A percentile compares a stretch with the other conserved stretches of the same genome.
These are phyloP conservation scores for Anagrus nilaparvatae DNA, from an alignment of 1,140 invertebrate genomes.

Conservation along the genomic window DNA sequence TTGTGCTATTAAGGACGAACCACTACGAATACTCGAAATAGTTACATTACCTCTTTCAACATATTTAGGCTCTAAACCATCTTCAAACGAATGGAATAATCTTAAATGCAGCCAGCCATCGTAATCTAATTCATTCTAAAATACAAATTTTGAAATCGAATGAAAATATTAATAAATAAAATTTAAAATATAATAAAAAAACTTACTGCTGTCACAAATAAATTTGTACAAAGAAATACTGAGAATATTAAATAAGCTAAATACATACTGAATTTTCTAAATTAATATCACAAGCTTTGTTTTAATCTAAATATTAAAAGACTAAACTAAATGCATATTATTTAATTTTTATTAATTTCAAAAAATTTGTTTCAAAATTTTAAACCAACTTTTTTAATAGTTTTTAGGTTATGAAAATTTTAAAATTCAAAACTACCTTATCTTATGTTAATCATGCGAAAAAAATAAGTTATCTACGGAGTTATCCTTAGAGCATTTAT, in stretches of 20 bases:
- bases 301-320: slow-evolving; percentile 2
- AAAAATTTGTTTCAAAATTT: too few relatives aligned
- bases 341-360: too few relatives aligned
- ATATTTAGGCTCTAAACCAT: slow-evolving; percentile 47
- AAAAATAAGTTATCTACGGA: too few relatives aligned
- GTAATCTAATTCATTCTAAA: slow-evolving; percentile 39
- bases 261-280: slow-evolving; percentile 17
- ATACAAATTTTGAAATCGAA: too few relatives aligned
- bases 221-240: slow-evolving; percentile 13
- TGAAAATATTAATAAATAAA: too few relatives aligned
- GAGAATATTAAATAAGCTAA: slow-evolving; percentile 12
- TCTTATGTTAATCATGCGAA: too few relatives aligned
- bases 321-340: too few relatives aligned
- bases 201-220: slow-evolving; percentile 13
- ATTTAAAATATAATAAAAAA: too few relatives aligned
- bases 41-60: slow-evolving; percentile 65
- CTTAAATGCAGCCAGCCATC: slow-evolving; percentile 45
- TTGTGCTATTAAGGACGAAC: slow-evolving; percentile 57
- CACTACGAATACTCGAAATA: slow-evolving; percentile 62
- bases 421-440: too few relatives aligned
- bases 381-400: too few relatives aligned
- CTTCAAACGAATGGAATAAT: slow-evolving; percentile 56
- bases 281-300: not conserved
- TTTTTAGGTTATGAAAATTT: too few relatives aligned
- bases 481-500: too few relatives aligned